Percentiles rank a stretch among this genome's conserved stretches.
phyloP scores from a whole-genome alignment of 2,888 invertebrate genomes.

The Lordiphosa fenestrarum region DNA sequence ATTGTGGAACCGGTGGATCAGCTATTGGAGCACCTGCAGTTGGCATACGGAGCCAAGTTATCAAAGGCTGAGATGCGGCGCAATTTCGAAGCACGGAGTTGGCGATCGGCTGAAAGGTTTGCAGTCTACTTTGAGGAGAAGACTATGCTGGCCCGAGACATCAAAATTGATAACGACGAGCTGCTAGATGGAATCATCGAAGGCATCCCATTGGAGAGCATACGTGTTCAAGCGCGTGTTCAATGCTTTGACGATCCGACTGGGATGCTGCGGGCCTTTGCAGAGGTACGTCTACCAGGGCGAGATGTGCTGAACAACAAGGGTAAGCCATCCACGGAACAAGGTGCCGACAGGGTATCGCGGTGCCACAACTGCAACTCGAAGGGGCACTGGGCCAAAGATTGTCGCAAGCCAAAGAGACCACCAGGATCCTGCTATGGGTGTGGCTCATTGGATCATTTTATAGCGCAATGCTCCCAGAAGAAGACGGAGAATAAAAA shows the following conservation, averaged over 20 bases:
- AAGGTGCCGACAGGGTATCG: background rate
- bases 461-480: too few species aligned
- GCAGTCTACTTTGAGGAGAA: conserved; percentile 1
- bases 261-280: too few species aligned
- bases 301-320: too few species aligned
- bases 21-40: too few species aligned
- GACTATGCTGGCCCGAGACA: background rate
- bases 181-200: background rate
- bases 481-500: too few species aligned
- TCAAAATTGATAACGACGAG: background rate
- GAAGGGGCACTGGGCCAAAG: conserved; percentile 1
- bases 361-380: conserved; percentile 1
- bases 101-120: background rate
- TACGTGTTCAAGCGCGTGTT: background rate
- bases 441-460: background rate
- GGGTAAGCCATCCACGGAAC: background rate
- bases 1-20: too few species aligned
- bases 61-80: background rate
- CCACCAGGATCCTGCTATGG: conserved; percentile 2
- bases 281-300: too few species aligned
- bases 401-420: too few species aligned
- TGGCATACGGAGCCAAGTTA: background rate
- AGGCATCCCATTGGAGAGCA: background rate
- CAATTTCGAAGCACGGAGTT: background rate
- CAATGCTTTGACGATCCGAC: background rate